A percentile compares a stretch with the other conserved stretches of the same genome.
phyloP scores from a whole-genome alignment of 2,888 invertebrate species.

The Dyspetes luteomarginatus region DNA sequence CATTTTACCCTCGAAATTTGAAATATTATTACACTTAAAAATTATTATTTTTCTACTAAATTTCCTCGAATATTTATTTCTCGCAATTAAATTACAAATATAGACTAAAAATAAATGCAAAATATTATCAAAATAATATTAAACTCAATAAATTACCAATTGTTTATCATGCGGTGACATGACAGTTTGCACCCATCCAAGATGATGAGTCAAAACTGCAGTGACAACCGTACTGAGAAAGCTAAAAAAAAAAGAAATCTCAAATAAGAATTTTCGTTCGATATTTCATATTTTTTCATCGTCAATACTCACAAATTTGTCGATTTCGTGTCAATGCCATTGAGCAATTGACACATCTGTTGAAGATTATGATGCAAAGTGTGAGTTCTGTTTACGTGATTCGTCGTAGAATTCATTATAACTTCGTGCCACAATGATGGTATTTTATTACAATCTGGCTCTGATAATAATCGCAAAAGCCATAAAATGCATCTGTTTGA shows the following conservation, averaged over 20 bases:
- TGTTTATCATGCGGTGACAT: constrained; percentile 74
- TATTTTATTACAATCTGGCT: constrained; percentile 66
- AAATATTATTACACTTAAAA: too few species aligned
- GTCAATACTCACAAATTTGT: constrained; percentile 92
- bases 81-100: too few species aligned
- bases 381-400: constrained; percentile 71
- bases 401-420: constrained; percentile 75
- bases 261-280: constrained; percentile 28
- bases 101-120: too few species aligned
- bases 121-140: constrained; percentile 1
- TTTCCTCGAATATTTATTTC: too few species aligned
- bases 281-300: neutral
- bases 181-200: constrained; percentile 95
- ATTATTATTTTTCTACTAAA: too few species aligned
- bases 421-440: constrained; percentile 81
- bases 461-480: constrained; percentile 75
- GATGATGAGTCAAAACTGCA: constrained; percentile 94
- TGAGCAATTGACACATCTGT: constrained; percentile 87
- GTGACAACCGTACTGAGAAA: constrained; percentile 95
- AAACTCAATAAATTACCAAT: constrained; percentile 72
- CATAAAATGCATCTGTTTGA: constrained; percentile 75
- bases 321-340: constrained; percentile 91
- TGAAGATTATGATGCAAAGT: constrained; percentile 75
- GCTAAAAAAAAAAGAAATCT: constrained; percentile 86
- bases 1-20: too few species aligned